Conservation (phyloP, 2,797 vertebrate species). For the Lates japonicus region DNA sequence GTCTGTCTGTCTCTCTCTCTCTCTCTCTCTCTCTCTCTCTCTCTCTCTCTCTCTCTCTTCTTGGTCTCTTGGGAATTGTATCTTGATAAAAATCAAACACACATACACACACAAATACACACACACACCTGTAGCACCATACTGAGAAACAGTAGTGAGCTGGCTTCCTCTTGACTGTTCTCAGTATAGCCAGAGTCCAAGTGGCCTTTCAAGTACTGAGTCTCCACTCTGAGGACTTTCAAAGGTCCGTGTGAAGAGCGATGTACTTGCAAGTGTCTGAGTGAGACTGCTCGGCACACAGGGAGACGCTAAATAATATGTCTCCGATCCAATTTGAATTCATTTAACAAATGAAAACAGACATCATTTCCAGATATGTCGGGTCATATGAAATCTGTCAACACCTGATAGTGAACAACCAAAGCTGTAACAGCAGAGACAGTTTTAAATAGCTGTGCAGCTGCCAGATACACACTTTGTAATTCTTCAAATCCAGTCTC, state of each 20-base stretch:
- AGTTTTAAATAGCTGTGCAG: background rate
- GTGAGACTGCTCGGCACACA: constrained; percentile 2
- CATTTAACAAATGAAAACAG: constrained; percentile 3
- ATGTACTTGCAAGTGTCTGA: constrained; percentile 16
- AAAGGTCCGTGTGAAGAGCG: constrained; percentile 52
- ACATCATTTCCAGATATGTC: constrained; percentile 14
- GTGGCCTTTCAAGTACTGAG: constrained; percentile 58
- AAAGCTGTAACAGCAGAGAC: background rate
- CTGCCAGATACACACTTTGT: background rate
- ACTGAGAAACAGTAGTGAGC: constrained; percentile 31
- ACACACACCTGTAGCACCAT: constrained; percentile 36
- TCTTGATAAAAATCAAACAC: constrained; percentile 60
- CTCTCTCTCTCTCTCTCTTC: constrained; percentile 1
- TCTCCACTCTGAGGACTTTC: constrained; percentile 44
- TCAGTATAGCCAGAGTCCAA: constrained; percentile 50
- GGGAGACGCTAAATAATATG: background rate
- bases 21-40: background rate
- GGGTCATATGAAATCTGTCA: constrained; percentile 19
- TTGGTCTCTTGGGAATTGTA: constrained; percentile 39
- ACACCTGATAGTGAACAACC: constrained; percentile 20
- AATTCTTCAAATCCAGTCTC: background rate
- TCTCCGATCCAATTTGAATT: constrained; percentile 6
- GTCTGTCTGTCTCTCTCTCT: background rate
- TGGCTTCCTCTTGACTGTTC: constrained; percentile 47
- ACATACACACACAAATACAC: constrained; percentile 25